Conservation (phyloP, 2,888 invertebrate species). For the Scaptomyza reducta region DNA sequence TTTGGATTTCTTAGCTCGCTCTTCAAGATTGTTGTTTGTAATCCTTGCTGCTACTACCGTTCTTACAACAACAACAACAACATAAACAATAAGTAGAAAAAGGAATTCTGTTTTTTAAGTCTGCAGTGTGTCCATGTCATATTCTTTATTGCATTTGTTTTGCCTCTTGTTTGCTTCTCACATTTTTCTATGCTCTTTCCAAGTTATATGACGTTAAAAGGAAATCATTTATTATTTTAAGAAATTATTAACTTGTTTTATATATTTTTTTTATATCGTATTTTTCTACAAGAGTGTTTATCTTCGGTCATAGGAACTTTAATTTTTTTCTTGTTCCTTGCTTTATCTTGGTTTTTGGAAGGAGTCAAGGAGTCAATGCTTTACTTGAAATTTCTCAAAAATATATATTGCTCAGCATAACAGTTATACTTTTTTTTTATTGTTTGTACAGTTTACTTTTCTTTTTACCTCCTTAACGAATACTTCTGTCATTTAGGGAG, state of each 20-base stretch:
- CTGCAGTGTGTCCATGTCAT: conserved; percentile 59
- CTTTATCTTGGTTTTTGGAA: conserved; percentile 1
- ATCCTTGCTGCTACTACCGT: conserved; percentile 36
- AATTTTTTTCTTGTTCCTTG: neutral
- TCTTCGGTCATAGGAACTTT: neutral
- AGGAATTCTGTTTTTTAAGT: neutral
- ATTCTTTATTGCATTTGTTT: conserved; percentile 71
- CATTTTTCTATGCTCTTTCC: conserved; percentile 1
- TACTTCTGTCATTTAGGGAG: conserved; percentile 10
- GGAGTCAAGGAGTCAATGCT: conserved; percentile 36
- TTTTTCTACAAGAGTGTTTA: neutral
- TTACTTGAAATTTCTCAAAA: conserved; percentile 44
- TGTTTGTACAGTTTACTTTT: conserved; percentile 35
- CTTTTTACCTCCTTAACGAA: conserved; percentile 40
- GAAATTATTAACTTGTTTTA: neutral
- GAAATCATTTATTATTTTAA: neutral
- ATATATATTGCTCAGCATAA: conserved; percentile 28
- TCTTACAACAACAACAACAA: conserved; percentile 13
- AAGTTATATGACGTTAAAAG: neutral
- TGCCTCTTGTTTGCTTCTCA: conserved; percentile 33
- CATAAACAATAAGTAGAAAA: conserved; percentile 5
- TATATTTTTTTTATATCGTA: neutral
- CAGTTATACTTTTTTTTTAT: conserved; percentile 16
- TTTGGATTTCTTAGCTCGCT: conserved; percentile 66
- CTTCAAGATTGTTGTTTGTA: conserved; percentile 62